phyloP scores from a whole-genome alignment of 2,888 invertebrate genomes.

The Theristus sp. region DNA sequence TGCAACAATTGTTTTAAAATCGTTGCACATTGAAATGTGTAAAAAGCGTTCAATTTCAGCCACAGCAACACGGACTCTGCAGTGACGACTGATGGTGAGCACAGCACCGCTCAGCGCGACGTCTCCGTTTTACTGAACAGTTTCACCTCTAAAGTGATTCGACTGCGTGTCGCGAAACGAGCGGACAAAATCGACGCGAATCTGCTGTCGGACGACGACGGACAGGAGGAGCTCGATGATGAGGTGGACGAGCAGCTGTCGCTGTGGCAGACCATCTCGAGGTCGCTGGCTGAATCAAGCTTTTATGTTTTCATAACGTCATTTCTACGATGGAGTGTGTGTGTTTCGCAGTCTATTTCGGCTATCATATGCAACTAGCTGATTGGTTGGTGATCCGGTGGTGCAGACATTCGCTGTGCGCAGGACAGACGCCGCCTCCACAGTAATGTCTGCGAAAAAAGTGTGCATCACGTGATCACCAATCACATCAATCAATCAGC shows the following conservation, averaged over 20 bases:
- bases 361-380: no score
- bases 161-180: constrained; percentile 49
- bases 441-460: no score
- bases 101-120: no score
- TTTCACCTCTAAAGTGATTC: constrained; percentile 66
- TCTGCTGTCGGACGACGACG: constrained; percentile 51
- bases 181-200: constrained; percentile 67
- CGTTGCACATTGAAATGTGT: not conserved
- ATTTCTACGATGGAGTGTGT: not conserved
- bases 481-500: no score
- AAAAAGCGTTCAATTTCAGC: constrained; percentile 15
- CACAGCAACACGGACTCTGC: constrained; percentile 31
- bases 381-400: no score
- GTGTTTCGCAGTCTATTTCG: no score
- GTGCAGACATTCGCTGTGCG: no score
- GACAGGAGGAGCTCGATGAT: constrained; percentile 35
- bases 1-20: no score
- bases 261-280: constrained; percentile 84
- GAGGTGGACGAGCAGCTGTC: constrained; percentile 13
- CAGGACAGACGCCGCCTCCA: no score
- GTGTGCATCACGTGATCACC: no score
- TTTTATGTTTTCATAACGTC: no score
- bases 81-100: no score
- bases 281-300: constrained; percentile 44
- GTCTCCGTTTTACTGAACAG: constrained; percentile 34